Evolutionary conservation across 1,140 invertebrate genomes (phyloP).

Genomic region (Temnothorax curvispinosus): DNA sequence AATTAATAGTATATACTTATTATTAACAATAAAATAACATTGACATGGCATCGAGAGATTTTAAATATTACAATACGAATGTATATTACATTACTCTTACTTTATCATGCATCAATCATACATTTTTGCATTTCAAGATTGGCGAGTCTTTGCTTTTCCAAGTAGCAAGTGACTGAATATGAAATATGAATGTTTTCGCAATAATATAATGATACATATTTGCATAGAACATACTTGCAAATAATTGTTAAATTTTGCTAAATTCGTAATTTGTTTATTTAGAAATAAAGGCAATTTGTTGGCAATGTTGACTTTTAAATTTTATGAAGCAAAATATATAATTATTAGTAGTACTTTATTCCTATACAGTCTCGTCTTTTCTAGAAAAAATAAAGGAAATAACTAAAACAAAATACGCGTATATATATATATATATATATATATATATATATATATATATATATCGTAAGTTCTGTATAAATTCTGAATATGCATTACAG

Average conservation of each 20-base stretch:
- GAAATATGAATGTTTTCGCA: constrained; percentile 40
- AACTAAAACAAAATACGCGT: neutral
- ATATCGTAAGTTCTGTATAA: constrained; percentile 4
- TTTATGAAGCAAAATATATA: neutral
- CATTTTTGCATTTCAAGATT: constrained; percentile 54
- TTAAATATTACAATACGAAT: constrained; percentile 44
- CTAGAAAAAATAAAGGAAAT: neutral
- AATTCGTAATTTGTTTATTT: neutral
- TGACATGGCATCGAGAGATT: neutral
- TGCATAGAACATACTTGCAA: neutral
- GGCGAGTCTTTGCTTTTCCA: constrained; percentile 40
- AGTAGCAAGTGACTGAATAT: neutral
- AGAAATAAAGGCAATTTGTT: neutral
- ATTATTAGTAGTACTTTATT: neutral
- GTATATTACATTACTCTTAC: constrained; percentile 20
- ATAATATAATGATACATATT: neutral
- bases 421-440: neutral
- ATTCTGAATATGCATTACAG: neutral
- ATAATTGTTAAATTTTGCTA: neutral
- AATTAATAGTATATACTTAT: neutral
- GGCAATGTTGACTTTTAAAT: neutral
- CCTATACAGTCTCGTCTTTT: constrained; percentile 10
- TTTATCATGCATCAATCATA: constrained; percentile 46
- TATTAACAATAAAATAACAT: constrained; percentile 20
- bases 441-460: neutral